Evolutionary conservation across 2,113 vertebrate genomes (phyloP), one percentile per base, ranked within the genome.

Genomic region (Chloropsis cyanopogon): DNA sequence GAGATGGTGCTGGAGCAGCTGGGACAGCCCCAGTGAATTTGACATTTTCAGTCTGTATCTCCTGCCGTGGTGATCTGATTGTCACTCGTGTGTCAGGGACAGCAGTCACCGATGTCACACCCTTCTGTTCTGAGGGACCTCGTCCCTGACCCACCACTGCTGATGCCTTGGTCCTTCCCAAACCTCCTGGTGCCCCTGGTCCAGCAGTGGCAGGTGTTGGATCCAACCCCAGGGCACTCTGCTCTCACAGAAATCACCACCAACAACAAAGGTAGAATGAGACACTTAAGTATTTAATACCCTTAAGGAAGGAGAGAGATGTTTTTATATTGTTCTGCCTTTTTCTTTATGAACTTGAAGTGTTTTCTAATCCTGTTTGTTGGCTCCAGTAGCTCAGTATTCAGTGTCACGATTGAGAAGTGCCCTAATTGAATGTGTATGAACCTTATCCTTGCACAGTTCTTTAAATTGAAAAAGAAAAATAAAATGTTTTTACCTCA

Each of bases 401-500:
- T 98, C 97, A 88, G 88, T 96, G 98, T 98, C 97, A 96, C 66
- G 57, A 97, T 96, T 95, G 95, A 96, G 71, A 98, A 98, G 97
- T 97, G 98, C 98, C 98, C 97, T 97, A 98, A 97, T 83, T 97
- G 98, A 98, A 98, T 98, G 98, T 98, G 98, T 98, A 98, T 98
- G 98, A 98, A 98, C 97, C 96, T 98, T 98, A 98, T 98, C 98
- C 98, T 99, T 99, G 98, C 98, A 98, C 98, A 98, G 97, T 98
- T 98, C 98, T 98, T 99, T 98, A 98, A 98, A 98, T 97, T 97
- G 86, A 98, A 97, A 98, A 96, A 78, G 95, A 98, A 98, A 96
- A 98, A 91, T 88, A 97, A 97, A 96, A 97, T 98, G 97, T 98
- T 99, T 98, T 99, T 99, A 99, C 98, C 99, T 99, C 99, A 99